Base-by-base conservation (phyloP, 1,140 invertebrate species). In the Diplogasteroides magnus region DNA sequence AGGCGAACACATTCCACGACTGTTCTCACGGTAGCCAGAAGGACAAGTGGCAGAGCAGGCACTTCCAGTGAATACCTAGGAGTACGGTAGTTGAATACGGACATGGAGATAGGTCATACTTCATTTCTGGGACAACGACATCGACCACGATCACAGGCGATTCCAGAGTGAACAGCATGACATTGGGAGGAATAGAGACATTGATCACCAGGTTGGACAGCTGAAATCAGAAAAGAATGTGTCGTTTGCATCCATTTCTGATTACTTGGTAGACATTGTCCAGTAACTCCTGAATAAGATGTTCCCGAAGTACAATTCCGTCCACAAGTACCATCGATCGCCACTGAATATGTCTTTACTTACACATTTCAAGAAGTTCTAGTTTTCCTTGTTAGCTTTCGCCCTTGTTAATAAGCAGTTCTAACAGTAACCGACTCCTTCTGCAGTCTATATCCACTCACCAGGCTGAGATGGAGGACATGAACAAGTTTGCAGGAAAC, bases 121-220 rank as follows among this genome's bases (percentile, higher is more conserved):
- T 71, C 32, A 56, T 75, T 71, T 55, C 76, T 75, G 0, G 79
- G 77, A 68, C 78, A 81, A 31, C 81, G 62, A 59, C 80, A 82
- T 14, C 29, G 32, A 27, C 74, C 65, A 29, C 74, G 61, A 31
- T 79, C 71, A 62, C 80, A 82, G 13, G 78, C 60, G 74, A 80
- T 81, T 23, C 80, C 80, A 26, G 77, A 76, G 55, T 74, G 64
- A 26, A 79, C 61, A 2, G 79, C 81, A 60, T 82, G 80, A 31
- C 80, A 82, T 71, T 82, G 80, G 14, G 74, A 79, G 2, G 81
- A 82, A 55, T 83, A 82, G 25, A 79, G 59, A 59, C 79, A 81
- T 29, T 78, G 73, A 71, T 70, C 60, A 11, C 76, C 76, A 14
- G 76, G 75, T 67, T 74, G 61, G 6, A 69, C 72, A n/a, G 72